Percentiles rank a stretch among this genome's conserved stretches.
These are phyloP conservation scores for Xiphydria camelus DNA, from an alignment of 2,888 invertebrate species.

Conservation along the genomic window DNA sequence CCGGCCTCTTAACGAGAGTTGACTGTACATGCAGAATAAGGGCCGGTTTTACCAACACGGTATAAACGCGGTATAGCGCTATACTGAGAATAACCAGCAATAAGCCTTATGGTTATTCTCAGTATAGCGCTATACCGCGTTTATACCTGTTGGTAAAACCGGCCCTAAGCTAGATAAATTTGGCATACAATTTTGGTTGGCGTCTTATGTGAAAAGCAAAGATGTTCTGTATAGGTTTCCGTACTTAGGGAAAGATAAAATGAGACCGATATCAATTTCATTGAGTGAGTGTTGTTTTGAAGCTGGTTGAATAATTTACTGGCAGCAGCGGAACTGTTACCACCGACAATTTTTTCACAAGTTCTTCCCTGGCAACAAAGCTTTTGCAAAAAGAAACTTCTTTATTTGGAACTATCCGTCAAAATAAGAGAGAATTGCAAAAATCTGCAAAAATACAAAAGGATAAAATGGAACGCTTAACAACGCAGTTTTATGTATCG, in stretches of 20 bases:
- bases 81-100: too few species aligned
- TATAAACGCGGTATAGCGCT: too few species aligned
- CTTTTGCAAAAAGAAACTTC: conserved; percentile 20
- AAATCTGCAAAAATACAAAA: conserved; percentile 20
- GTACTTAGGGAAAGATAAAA: conserved; percentile 21
- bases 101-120: too few species aligned
- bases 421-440: conserved; percentile 21
- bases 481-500: too few species aligned
- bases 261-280: conserved; percentile 11
- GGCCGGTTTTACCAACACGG: too few species aligned
- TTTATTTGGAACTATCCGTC: conserved; percentile 21
- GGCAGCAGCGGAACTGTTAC: conserved; percentile 22
- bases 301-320: conserved; percentile 21
- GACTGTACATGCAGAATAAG: too few species aligned
- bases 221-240: too few species aligned
- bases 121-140: too few species aligned
- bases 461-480: too few species aligned
- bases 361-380: conserved; percentile 20
- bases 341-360: conserved; percentile 29
- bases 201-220: conserved; percentile 14
- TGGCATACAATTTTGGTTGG: conserved; percentile 16
- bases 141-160: too few species aligned
- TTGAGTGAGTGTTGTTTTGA: conserved; percentile 17
- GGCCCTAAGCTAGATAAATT: conserved; percentile 31
- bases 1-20: too few species aligned